A percentile compares a stretch with the other conserved stretches of the same genome.
Evolutionary conservation across 2,888 invertebrate genomes (phyloP).

Genomic region (Tryphoninae sp.): DNA sequence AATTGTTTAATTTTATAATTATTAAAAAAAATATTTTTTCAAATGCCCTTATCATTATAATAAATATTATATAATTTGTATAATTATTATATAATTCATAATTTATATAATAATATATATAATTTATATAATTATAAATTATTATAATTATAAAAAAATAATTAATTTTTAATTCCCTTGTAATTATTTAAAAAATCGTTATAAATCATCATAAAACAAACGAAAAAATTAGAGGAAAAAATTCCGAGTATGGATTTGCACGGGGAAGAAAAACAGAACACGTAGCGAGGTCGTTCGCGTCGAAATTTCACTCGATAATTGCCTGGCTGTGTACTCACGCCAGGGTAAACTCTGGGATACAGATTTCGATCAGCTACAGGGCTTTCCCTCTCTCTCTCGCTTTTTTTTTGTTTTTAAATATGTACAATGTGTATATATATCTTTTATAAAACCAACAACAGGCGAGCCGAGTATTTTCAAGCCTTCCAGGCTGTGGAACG

Average conservation of each 20-base stretch:
- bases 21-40: no score
- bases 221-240: neutral
- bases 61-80: no score
- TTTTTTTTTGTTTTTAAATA: neutral
- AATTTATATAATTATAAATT: no score
- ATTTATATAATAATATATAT: no score
- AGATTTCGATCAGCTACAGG: constrained; percentile 38
- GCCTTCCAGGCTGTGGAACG: constrained; percentile 28
- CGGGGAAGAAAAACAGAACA: neutral
- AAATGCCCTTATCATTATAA: no score
- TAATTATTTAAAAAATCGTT: no score
- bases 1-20: no score
- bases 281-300: neutral
- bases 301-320: constrained; percentile 43
- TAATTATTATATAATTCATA: no score
- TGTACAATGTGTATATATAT: neutral
- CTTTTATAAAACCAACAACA: constrained; percentile 50
- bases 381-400: neutral
- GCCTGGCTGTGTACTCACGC: constrained; percentile 32
- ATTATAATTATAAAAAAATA: no score
- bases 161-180: no score
- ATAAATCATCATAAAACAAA: no score
- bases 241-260: constrained; percentile 3
- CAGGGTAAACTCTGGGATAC: constrained; percentile 26
- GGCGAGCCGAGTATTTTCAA: constrained; percentile 37